Evolutionary conservation across 2,113 vertebrate species (phyloP).

Genomic region (Cephalopterus ornatus): DNA sequence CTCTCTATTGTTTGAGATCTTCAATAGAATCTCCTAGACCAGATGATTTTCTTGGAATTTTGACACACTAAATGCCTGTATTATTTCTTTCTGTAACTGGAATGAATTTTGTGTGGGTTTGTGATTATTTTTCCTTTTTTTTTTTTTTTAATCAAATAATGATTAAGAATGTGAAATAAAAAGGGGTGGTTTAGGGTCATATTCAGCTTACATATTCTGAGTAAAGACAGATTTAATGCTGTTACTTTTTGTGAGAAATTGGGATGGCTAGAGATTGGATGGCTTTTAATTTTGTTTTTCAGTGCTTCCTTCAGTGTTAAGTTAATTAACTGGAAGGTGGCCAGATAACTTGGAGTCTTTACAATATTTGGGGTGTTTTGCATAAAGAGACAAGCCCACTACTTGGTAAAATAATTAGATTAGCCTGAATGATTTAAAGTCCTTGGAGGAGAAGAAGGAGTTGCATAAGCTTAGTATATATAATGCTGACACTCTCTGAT

Average conservation of each 20-base stretch:
- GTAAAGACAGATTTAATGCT: constrained; percentile 6
- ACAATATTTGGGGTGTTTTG: neutral
- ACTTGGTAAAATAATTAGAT: constrained; percentile 42
- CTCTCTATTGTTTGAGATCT: neutral
- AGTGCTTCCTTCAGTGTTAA: constrained; percentile 31
- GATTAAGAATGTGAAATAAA: neutral
- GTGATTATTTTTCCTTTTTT: neutral
- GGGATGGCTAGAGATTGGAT: constrained; percentile 16
- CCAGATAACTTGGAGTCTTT: constrained; percentile 42
- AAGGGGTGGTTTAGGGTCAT: neutral
- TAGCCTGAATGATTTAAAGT: constrained; percentile 21
- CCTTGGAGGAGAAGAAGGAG: neutral
- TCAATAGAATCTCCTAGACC: neutral
- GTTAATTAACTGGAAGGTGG: constrained; percentile 68
- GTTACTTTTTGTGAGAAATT: constrained; percentile 9
- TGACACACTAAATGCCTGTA: neutral
- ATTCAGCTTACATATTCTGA: constrained; percentile 1
- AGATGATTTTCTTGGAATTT: neutral
- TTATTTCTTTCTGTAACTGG: neutral
- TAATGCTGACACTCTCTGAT: neutral
- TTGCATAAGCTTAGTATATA: neutral
- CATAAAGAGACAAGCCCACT: constrained; percentile 5
- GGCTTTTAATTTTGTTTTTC: constrained; percentile 60
- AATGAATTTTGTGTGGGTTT: neutral
- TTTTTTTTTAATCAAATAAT: neutral